phyloP scores from a whole-genome alignment of 1,140 invertebrate species.

The Temnothorax longispinosus region DNA sequence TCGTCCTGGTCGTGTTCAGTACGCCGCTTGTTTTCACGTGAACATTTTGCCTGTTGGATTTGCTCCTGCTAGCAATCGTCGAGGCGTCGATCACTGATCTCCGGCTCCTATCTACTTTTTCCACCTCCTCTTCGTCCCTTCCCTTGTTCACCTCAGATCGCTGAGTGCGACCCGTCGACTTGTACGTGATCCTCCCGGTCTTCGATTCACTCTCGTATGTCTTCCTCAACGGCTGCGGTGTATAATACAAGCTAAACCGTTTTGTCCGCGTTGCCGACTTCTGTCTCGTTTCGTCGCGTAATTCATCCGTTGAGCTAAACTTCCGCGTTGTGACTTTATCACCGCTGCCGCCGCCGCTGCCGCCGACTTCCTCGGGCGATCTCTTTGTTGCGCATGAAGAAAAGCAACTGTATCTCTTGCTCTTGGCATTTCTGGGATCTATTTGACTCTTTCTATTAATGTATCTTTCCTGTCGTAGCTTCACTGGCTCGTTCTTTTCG shows the following conservation, averaged over 20 bases:
- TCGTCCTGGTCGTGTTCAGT: conserved; percentile 67
- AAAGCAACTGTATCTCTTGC: conserved; percentile 76
- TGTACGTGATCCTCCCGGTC: conserved; percentile 63
- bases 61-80: conserved; percentile 75
- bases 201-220: conserved; percentile 78
- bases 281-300: conserved; percentile 73
- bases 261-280: conserved; percentile 70
- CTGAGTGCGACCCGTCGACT: conserved; percentile 13
- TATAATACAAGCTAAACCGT: conserved; percentile 81
- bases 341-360: conserved; percentile 3
- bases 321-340: conserved; percentile 62
- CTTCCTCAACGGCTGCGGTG: conserved; percentile 78
- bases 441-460: conserved; percentile 31
- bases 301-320: conserved; percentile 79
- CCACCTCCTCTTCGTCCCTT: conserved; percentile 36
- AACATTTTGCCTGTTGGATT: conserved; percentile 74
- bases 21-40: conserved; percentile 63
- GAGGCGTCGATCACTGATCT: conserved; percentile 70
- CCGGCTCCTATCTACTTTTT: conserved; percentile 63
- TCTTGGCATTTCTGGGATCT: conserved; percentile 39
- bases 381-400: conserved; percentile 67
- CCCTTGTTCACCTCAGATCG: conserved; percentile 47
- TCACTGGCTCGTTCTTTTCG: conserved; percentile 69
- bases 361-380: conserved; percentile 41
- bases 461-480: conserved; percentile 72